Base-by-base conservation (phyloP, 2,888 invertebrate species). In the Drosophila nigritarsus region DNA sequence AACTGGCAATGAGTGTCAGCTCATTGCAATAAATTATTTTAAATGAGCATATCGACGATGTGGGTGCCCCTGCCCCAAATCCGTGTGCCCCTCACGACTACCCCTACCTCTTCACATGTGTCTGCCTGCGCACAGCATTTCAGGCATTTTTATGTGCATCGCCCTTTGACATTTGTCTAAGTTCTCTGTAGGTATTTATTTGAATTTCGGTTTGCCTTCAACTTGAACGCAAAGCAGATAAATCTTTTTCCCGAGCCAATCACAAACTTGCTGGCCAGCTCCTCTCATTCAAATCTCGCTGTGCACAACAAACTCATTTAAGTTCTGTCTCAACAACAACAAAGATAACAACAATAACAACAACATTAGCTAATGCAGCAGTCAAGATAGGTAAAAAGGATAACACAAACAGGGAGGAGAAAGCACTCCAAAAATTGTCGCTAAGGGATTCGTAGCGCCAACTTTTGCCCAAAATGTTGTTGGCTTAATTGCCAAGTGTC, bases 1-100 rank as follows among this genome's bases (percentile, higher is more conserved):
- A 79, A 89, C 89, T 87, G 87, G 81, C 86, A 83, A 85, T 82
- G 84, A 88, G 83, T 91, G 91, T 90, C 90, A 91, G 87, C 76
- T 79, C 83, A 82, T 73, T 77, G 91, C 90, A 90, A 91, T 91
- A 91, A 92, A 91, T 91, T 91, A 91, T 90, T 91, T 92, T 87
- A 86, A 92, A 91, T 90, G 91, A 92, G 91, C 92, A 85, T 87
- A 87, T 90, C 91, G 91, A 85, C 83, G 82, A 78, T 78, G 72
- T 71, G 71, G 63, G 58, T 74, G 53, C 71, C 40, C 29, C 60
- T 32, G 27, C 54, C 48, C 36, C 56, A 3, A 45, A 45, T 24
- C 15, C 24, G 15, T 45, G 15, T 15, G 45, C 45, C 45, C 45
- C 45, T 45, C 1, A 15, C 45, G 45, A 45, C 45, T 20, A 24